These are phyloP conservation scores for Sebastes dallii DNA, from an alignment of 2,797 vertebrate genomes.

Conservation along the genomic window DNA sequence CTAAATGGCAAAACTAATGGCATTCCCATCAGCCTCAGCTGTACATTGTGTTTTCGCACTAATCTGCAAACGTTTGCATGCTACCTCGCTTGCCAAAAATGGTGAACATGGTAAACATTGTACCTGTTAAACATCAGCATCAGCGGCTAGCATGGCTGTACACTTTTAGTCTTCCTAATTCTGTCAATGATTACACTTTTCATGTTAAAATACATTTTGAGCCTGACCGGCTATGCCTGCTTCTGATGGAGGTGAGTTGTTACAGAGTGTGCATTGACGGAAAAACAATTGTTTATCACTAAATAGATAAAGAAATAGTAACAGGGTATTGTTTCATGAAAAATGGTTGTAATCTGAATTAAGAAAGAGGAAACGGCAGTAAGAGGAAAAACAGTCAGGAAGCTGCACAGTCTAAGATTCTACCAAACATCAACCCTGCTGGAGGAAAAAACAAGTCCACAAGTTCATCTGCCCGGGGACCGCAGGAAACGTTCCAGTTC, in stretches of 20 bases:
- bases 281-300: neutral
- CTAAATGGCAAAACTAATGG: too few relatives aligned
- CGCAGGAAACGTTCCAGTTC: neutral
- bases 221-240: neutral
- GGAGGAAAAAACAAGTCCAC: neutral
- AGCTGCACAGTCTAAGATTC: neutral
- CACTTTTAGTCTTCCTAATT: neutral
- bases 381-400: too few relatives aligned
- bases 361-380: neutral
- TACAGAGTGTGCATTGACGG: neutral
- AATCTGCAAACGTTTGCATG: too few relatives aligned
- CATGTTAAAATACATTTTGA: neutral
- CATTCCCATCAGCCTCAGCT: too few relatives aligned
- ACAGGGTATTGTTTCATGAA: neutral
- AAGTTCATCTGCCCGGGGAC: neutral
- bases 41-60: too few relatives aligned
- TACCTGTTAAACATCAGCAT: neutral
- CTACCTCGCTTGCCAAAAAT: too few relatives aligned
- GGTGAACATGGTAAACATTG: neutral
- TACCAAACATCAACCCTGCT: neutral
- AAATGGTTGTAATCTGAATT: neutral
- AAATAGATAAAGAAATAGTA: neutral
- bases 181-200: neutral
- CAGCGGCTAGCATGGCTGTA: neutral
- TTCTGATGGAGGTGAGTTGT: neutral